phyloP scores from a whole-genome alignment of 2,797 vertebrate genomes.

The Sebastes variabilis region DNA sequence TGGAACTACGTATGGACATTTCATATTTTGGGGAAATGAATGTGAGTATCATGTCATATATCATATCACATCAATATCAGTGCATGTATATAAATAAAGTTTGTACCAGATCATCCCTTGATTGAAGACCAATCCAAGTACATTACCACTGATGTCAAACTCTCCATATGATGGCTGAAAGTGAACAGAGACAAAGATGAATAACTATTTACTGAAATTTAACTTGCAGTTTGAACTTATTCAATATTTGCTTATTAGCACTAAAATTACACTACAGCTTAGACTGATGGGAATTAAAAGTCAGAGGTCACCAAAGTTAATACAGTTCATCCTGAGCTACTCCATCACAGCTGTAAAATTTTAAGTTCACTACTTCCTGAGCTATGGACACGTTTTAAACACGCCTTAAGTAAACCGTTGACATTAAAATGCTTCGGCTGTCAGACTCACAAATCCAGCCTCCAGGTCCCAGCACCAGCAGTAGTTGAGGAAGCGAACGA shows the following conservation, averaged over 20 bases:
- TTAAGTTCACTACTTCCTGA: background rate
- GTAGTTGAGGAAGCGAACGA: conserved; percentile 97
- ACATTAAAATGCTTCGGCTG: background rate
- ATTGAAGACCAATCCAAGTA: conserved; percentile 96
- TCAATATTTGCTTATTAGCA: no score
- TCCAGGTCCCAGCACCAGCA: conserved; percentile 99
- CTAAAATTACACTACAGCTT: no score
- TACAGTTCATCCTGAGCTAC: background rate
- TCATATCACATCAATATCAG: background rate
- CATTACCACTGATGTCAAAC: conserved; percentile 98
- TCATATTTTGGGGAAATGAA: no score
- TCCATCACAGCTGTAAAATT: background rate
- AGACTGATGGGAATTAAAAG: no score
- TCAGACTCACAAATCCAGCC: conserved; percentile 93
- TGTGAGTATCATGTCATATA: no score
- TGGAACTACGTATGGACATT: no score
- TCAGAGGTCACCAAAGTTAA: background rate
- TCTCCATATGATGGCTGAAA: conserved; percentile 94
- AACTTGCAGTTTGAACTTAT: background rate
- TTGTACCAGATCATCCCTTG: conserved; percentile 99
- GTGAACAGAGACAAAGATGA: background rate
- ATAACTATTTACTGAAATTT: fast-evolving
- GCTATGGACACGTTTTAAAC: background rate
- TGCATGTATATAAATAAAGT: background rate
- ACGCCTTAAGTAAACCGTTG: background rate